A percentile compares a stretch with the other conserved stretches of the same genome.
Conservation (phyloP, 2,113 vertebrate genomes). For the Lasiurus borealis region DNA sequence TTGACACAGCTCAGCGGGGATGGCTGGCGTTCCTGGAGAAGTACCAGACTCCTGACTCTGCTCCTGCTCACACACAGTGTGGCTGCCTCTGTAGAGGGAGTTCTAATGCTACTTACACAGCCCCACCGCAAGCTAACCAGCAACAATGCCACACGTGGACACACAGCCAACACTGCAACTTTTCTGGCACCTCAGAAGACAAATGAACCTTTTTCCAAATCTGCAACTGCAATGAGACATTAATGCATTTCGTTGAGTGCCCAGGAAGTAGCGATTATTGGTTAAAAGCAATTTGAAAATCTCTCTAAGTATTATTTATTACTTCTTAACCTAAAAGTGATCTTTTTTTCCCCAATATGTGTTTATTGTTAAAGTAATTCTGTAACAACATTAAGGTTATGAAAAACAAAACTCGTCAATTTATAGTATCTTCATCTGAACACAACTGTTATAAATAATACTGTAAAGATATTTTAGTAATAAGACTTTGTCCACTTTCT, state of each 20-base stretch:
- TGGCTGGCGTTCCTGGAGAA: no score
- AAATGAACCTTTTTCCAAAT: constrained; percentile 57
- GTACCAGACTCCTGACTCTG: not conserved
- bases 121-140: fast-evolving
- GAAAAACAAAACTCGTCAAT: constrained; percentile 5
- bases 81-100: not conserved
- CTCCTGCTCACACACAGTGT: not conserved
- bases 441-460: not conserved
- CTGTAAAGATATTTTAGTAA: not conserved
- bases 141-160: not conserved
- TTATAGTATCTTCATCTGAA: not conserved
- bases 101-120: not conserved
- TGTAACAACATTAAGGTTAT: not conserved
- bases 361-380: constrained; percentile 31
- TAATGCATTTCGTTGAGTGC: constrained; percentile 41
- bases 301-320: constrained; percentile 66
- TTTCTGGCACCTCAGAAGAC: not conserved
- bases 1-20: not conserved
- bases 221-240: not conserved
- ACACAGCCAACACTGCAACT: not conserved
- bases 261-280: constrained; percentile 51
- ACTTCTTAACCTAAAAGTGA: constrained; percentile 60
- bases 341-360: not conserved
- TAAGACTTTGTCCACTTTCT: constrained; percentile 52
- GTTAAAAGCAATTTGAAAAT: constrained; percentile 69